phyloP scores from a whole-genome alignment of 1,140 invertebrate species.

The Drosophila sturtevanti region DNA sequence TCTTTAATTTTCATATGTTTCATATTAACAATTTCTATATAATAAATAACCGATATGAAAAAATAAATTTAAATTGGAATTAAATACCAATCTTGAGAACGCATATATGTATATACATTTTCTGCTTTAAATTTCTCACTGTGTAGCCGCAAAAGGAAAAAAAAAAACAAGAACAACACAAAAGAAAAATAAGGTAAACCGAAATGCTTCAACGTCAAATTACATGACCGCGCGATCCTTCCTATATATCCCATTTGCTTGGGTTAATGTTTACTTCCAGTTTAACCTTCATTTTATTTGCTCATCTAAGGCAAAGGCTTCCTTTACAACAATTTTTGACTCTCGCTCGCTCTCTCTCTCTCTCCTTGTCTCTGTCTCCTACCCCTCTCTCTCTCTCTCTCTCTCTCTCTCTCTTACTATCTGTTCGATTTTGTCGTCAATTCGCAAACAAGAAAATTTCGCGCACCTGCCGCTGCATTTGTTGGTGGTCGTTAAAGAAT shows the following conservation, averaged over 20 bases:
- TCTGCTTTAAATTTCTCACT: background rate
- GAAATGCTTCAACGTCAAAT: constrained; percentile 49
- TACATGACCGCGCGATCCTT: constrained; percentile 50
- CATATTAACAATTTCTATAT: no score
- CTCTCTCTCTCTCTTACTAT: background rate
- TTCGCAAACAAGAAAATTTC: constrained; percentile 61
- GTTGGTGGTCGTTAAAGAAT: constrained; percentile 8
- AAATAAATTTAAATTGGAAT: no score
- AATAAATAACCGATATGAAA: no score
- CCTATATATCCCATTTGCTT: background rate
- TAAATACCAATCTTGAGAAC: no score
- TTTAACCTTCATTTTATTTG: constrained; percentile 59
- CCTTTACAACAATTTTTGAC: constrained; percentile 8
- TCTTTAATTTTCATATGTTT: no score
- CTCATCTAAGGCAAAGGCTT: constrained; percentile 26
- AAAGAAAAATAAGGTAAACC: constrained; percentile 28
- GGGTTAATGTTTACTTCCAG: constrained; percentile 55
- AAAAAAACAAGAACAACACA: constrained; percentile 3
- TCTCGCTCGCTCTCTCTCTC: background rate
- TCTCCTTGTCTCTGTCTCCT: background rate
- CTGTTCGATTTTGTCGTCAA: constrained; percentile 53
- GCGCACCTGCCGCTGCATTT: constrained; percentile 62
- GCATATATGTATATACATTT: no score
- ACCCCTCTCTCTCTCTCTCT: background rate
- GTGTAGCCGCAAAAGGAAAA: background rate